Conservation (phyloP, 1,140 invertebrate species). For the Drosophila lini region DNA sequence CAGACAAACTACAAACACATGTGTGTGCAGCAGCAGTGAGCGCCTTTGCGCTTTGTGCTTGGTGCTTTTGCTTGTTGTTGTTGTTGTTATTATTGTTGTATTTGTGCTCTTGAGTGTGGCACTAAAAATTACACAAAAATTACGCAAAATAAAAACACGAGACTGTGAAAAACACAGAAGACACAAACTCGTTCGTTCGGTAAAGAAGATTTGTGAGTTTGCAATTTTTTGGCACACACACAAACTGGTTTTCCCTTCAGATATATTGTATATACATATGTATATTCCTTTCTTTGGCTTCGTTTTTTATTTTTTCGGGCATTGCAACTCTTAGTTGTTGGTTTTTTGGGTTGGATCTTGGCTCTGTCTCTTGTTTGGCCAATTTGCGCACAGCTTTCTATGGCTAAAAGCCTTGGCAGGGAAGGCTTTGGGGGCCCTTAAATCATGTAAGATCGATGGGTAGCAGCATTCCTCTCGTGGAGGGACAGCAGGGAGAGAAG, state of each 20-base stretch:
- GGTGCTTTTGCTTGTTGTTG: neutral
- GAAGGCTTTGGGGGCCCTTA: conserved; percentile 13
- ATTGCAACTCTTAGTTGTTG: conserved; percentile 8
- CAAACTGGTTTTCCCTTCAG: conserved; percentile 47
- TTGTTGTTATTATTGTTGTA: neutral
- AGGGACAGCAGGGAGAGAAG: neutral
- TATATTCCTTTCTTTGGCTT: neutral
- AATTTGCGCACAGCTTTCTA: conserved; percentile 71
- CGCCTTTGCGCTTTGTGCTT: conserved; percentile 8
- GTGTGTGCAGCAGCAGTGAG: conserved; percentile 45
- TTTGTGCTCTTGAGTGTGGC: conserved; percentile 37
- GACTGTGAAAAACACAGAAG: conserved; percentile 14
- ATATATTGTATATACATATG: neutral
- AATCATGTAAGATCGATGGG: conserved; percentile 62
- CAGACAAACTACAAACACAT: conserved; percentile 56
- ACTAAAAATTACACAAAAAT: conserved; percentile 76
- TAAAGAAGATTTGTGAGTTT: conserved; percentile 72
- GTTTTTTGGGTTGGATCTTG: neutral
- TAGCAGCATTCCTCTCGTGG: conserved; percentile 6
- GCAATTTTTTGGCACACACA: conserved; percentile 77
- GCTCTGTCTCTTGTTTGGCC: conserved; percentile 15
- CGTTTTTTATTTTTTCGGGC: conserved; percentile 7
- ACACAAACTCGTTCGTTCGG: conserved; percentile 34
- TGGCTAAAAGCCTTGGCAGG: conserved; percentile 31
- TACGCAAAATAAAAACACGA: conserved; percentile 51